These are phyloP conservation scores for Gasterosteus nipponicus DNA, from an alignment of 2,113 vertebrate genomes.

Conservation along the genomic window DNA sequence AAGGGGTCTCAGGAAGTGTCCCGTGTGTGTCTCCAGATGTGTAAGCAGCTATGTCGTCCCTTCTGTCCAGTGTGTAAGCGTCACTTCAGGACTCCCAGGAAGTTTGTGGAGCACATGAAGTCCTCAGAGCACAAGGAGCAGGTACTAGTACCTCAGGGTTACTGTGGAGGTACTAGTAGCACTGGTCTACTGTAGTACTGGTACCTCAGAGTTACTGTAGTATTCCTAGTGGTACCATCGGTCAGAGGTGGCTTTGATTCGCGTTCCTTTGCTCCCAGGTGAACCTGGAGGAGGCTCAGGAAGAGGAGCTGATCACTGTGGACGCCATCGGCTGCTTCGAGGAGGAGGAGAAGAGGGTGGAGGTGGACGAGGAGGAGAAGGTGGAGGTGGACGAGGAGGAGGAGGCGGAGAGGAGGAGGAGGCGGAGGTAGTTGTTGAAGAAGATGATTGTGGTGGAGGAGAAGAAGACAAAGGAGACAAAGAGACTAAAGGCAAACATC, in stretches of 20 bases:
- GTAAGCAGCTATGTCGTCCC: conserved; percentile 90
- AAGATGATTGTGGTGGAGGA: background rate
- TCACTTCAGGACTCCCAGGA: conserved; percentile 93
- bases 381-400: background rate
- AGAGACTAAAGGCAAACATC: no score
- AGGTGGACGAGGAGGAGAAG: conserved; percentile 5
- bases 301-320: conserved; percentile 95
- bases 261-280: conserved; percentile 56
- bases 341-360: conserved; percentile 80
- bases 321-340: conserved; percentile 96
- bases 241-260: conserved; percentile 54
- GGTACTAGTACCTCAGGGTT: conserved; percentile 44
- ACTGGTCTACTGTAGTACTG: background rate
- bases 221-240: no score
- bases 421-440: background rate
- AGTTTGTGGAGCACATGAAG: conserved; percentile 98
- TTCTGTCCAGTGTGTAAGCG: conserved; percentile 92
- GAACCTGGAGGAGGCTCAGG: conserved; percentile 78
- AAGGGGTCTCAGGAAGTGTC: background rate
- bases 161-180: background rate
- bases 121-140: conserved; percentile 92
- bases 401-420: background rate
- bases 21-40: conserved; percentile 76
- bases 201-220: background rate
- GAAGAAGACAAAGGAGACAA: conserved; percentile 9